phyloP scores from a whole-genome alignment of 2,113 vertebrate genomes.

The Harpagus bidentatus region DNA sequence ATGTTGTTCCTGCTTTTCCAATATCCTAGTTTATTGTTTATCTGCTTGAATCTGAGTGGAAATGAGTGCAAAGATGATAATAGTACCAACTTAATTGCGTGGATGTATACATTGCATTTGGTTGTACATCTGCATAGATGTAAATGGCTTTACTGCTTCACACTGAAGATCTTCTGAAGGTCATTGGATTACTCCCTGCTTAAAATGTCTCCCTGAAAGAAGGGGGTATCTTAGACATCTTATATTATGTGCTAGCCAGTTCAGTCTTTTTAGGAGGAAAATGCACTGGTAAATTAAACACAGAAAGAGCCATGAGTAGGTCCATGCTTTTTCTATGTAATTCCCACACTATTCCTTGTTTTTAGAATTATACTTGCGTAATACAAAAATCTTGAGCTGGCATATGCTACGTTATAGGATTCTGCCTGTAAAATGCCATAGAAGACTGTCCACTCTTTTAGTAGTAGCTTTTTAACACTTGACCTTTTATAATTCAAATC shows the following conservation, averaged over 20 bases:
- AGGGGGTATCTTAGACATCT: not conserved
- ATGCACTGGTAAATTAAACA: not conserved
- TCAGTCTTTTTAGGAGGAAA: not conserved
- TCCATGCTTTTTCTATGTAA: not conserved
- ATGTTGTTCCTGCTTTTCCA: not conserved
- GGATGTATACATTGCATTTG: not conserved
- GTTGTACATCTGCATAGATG: not conserved
- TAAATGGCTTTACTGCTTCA: not conserved
- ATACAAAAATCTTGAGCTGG: not conserved
- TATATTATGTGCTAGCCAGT: not conserved
- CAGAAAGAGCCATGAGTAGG: not conserved
- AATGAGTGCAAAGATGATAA: not conserved
- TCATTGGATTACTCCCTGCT: not conserved
- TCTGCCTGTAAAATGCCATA: not conserved
- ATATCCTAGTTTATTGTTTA: not conserved
- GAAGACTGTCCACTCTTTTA: not conserved
- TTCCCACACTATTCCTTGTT: not conserved
- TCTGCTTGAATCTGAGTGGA: not conserved
- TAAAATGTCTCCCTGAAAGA: not conserved
- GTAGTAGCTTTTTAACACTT: not conserved
- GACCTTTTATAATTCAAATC: not conserved
- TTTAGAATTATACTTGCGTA: not conserved
- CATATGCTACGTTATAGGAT: not conserved
- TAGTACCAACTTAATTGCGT: not conserved
- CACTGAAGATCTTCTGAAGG: not conserved